Evolutionary conservation across 53 echinoderm and acorn worm species (phyloP), one percentile per base, ranked within the genome.

Genomic region (Apostichopus leukothele): DNA sequence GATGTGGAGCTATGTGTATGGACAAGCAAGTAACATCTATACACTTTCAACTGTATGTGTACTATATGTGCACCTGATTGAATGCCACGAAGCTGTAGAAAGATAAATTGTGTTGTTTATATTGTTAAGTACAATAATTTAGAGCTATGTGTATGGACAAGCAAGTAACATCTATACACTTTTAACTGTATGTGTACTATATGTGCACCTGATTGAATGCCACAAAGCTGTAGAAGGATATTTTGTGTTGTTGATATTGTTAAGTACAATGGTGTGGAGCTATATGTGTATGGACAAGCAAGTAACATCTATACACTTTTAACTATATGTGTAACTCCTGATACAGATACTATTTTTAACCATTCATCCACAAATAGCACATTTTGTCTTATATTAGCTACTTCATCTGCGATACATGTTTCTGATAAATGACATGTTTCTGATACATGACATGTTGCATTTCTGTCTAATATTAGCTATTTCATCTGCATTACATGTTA

Each of bases 191-290:
- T 39, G 39, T 39, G 39, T 39, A 39, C 39, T 39, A 39, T 3
- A 96, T 93, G 22, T 90, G 94, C 21, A 90, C 83, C 81, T 96
- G 75, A 22, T 93, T 88, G 89, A 96, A 94, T 11, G 93, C 83
- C 59, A 94, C 93, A 94, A 96, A 96, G 5, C 95, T 95, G 63
- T 21, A 86, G 23, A 7, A 57, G 76, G 21, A 68, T 81, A 84
- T 1, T 0, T 39, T 39, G 39, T 39, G 39, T 39, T 39, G 3
- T 39, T 39, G 2, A 39, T 3, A 39, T 3, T 39, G 39, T 39
- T 39, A 39, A 39, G 39, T 39, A 22, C 88, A 75, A 9, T 14
- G 63, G n/a, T 20, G 18, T 68, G 1, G n/a, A 68, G 71, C 14
- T n/a, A n/a, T n/a, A 68, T 68, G 71, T n/a, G n/a, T n/a, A 68